Evolutionary conservation across 2,113 vertebrate genomes (phyloP).

Genomic region (human (Homo sapiens)): DNA sequence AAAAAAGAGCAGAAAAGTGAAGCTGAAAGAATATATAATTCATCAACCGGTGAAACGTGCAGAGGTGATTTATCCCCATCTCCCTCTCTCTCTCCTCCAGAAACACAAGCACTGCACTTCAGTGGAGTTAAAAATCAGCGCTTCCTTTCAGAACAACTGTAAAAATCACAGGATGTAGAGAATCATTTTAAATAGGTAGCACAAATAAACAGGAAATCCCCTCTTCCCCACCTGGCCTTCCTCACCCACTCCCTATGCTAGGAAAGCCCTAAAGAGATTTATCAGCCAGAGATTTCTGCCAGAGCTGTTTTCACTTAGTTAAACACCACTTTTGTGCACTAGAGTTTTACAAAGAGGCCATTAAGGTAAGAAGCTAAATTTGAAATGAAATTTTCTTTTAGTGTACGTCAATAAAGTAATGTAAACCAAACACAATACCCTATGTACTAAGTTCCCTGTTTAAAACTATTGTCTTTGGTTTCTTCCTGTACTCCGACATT

Average conservation of each 20-base stretch:
- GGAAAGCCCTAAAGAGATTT: background rate
- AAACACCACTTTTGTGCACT: background rate
- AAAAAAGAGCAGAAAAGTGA: background rate
- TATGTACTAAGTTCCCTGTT: background rate
- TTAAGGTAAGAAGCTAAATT: background rate
- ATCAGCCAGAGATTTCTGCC: background rate
- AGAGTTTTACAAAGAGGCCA: background rate
- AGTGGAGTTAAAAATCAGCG: background rate
- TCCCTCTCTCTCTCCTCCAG: background rate
- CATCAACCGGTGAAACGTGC: background rate
- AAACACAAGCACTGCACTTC: background rate
- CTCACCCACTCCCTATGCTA: background rate
- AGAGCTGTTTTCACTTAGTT: background rate
- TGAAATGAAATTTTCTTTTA: slow-evolving; percentile 43
- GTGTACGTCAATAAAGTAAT: background rate
- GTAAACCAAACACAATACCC: background rate
- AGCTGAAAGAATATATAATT: background rate
- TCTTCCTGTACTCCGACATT: background rate
- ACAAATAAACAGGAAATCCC: slow-evolving; percentile 68
- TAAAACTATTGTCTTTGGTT: background rate
- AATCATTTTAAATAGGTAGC: slow-evolving; percentile 46
- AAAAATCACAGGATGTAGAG: slow-evolving; percentile 62
- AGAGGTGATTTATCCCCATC: background rate
- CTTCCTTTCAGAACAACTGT: slow-evolving; percentile 52
- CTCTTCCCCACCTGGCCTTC: slow-evolving; percentile 10